Conservation (phyloP, 2,797 vertebrate species). For the Yasuhikotakia modesta region DNA sequence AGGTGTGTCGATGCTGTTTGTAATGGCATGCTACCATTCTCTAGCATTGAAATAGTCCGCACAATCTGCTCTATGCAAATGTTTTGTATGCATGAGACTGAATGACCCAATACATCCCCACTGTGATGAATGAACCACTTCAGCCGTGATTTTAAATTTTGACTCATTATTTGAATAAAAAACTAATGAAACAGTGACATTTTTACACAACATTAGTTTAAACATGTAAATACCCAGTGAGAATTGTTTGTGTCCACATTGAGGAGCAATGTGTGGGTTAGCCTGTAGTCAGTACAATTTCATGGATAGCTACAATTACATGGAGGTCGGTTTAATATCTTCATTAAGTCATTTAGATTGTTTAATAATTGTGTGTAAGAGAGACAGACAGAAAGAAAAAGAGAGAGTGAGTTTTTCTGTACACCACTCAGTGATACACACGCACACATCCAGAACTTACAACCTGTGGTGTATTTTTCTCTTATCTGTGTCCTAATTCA, state of each 20-base stretch:
- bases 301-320: no score
- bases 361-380: no score
- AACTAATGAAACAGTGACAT: neutral
- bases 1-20: neutral
- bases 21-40: neutral
- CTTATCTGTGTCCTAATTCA: constrained; percentile 35
- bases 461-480: constrained; percentile 35
- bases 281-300: no score
- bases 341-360: no score
- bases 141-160: neutral
- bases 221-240: neutral
- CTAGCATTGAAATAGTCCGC: neutral
- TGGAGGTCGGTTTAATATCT: no score
- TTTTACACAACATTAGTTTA: neutral
- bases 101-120: neutral
- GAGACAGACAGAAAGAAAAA: no score
- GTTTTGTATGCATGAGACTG: neutral
- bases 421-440: constrained; percentile 6
- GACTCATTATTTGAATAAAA: neutral
- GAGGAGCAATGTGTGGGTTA: no score
- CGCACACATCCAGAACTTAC: constrained; percentile 30
- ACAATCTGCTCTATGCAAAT: neutral
- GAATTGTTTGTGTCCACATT: neutral
- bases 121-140: neutral
- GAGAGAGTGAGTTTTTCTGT: no score